phyloP scores from a whole-genome alignment of 2,113 vertebrate species.

The Dicentrarchus labrax region DNA sequence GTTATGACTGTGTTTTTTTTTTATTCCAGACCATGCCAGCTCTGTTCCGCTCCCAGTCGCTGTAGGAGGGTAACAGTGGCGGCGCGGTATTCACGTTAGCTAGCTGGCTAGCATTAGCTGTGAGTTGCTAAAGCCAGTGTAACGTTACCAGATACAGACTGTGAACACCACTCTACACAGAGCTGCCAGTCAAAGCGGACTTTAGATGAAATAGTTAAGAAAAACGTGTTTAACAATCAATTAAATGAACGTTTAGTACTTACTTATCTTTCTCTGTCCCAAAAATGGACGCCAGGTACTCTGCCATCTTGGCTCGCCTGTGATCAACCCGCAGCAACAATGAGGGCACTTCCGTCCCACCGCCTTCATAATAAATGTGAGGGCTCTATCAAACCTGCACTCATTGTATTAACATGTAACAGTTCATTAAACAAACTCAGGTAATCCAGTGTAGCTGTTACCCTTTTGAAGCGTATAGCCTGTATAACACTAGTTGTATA shows the following conservation, averaged over 20 bases:
- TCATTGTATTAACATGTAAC: background rate
- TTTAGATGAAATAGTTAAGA: fast-evolving
- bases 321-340: conserved; percentile 15
- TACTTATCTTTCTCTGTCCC: conserved; percentile 98
- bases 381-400: no score
- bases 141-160: background rate
- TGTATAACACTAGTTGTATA: background rate
- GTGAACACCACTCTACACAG: background rate
- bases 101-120: conserved; percentile 23
- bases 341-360: conserved; percentile 15
- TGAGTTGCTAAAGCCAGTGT: conserved; percentile 14
- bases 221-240: background rate
- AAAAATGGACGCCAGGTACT: conserved; percentile 97
- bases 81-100: conserved; percentile 55
- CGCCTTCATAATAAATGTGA: conserved; percentile 72
- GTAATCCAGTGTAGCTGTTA: fast-evolving
- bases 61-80: conserved; percentile 12
- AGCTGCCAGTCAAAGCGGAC: fast-evolving
- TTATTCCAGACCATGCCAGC: background rate
- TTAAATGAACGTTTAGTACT: conserved; percentile 70
- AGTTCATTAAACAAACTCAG: no score
- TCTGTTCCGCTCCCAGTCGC: background rate
- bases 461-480: background rate
- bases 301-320: conserved; percentile 89
- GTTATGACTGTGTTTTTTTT: background rate